phyloP scores from a whole-genome alignment of 2,113 vertebrate species.

The Callorhinus ursinus region DNA sequence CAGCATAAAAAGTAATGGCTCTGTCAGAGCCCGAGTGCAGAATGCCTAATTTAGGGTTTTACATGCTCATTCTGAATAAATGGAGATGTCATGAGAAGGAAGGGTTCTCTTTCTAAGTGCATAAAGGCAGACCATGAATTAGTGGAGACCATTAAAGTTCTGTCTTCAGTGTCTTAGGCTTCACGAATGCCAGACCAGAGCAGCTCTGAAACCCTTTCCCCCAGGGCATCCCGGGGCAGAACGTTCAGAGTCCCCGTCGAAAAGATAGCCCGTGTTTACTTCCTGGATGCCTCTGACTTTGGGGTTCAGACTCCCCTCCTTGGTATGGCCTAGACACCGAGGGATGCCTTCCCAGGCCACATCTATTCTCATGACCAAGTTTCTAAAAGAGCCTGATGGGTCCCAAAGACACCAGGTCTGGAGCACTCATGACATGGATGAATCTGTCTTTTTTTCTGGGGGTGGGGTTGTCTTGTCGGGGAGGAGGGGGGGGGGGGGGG shows the following conservation, averaged over 20 bases:
- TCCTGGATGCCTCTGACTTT: neutral
- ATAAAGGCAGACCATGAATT: constrained; percentile 83
- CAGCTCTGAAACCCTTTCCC: constrained; percentile 36
- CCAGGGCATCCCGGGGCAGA: neutral
- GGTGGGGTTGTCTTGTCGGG: no score
- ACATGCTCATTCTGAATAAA: constrained; percentile 87
- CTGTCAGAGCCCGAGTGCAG: constrained; percentile 79
- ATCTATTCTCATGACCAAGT: fast-evolving
- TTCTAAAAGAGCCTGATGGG: neutral
- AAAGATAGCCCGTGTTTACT: constrained; percentile 21
- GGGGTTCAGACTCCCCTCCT: neutral
- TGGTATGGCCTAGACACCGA: neutral
- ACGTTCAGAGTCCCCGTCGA: constrained; percentile 11
- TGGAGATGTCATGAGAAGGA: constrained; percentile 82
- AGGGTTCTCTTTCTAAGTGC: constrained; percentile 77
- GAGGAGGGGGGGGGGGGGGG: no score
- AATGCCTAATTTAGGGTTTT: constrained; percentile 85
- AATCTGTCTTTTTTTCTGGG: no score
- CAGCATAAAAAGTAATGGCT: constrained; percentile 84
- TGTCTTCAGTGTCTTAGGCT: constrained; percentile 44
- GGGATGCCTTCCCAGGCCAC: neutral
- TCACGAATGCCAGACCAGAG: constrained; percentile 64
- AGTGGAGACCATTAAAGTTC: constrained; percentile 77
- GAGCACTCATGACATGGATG: fast-evolving
- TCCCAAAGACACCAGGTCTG: neutral